phyloP scores from a whole-genome alignment of 1,140 invertebrate genomes.

The Lepidurus arcticus region DNA sequence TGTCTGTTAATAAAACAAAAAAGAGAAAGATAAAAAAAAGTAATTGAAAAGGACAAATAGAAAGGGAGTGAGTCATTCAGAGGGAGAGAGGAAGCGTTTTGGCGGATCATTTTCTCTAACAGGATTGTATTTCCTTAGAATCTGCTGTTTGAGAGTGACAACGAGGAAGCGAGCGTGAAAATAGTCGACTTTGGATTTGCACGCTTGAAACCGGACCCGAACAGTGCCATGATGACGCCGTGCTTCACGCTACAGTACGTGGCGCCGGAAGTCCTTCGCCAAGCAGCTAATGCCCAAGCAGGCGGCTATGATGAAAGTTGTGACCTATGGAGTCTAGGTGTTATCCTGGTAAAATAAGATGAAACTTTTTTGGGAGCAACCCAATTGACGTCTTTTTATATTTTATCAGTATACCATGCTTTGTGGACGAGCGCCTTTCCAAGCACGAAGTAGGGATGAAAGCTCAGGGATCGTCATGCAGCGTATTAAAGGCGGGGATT shows the following conservation, averaged over 20 bases:
- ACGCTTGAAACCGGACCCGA: slow-evolving; percentile 58
- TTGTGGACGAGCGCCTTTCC: slow-evolving; percentile 75
- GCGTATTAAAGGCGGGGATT: slow-evolving; percentile 68
- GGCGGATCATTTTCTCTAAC: slow-evolving; percentile 35
- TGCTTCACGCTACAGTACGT: slow-evolving; percentile 87
- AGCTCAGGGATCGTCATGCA: slow-evolving; percentile 67
- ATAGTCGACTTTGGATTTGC: slow-evolving; percentile 90
- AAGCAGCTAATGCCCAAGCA: slow-evolving; percentile 39
- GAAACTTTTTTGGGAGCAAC: slow-evolving; percentile 23
- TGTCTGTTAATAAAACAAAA: slow-evolving; percentile 35
- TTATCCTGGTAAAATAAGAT: slow-evolving; percentile 60
- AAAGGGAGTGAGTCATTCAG: neutral
- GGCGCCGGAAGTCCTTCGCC: slow-evolving; percentile 77
- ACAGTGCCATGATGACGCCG: slow-evolving; percentile 63
- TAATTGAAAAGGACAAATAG: no score
- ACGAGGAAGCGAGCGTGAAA: slow-evolving; percentile 63
- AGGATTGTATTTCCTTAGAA: slow-evolving; percentile 51
- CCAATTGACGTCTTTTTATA: slow-evolving; percentile 31
- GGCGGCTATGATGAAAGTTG: slow-evolving; percentile 75
- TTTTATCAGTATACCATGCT: slow-evolving; percentile 73
- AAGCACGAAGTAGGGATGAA: slow-evolving; percentile 58
- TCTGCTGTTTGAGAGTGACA: slow-evolving; percentile 60
- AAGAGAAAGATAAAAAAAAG: slow-evolving; percentile 33
- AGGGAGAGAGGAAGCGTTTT: slow-evolving; percentile 37
- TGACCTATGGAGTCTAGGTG: slow-evolving; percentile 88